phyloP scores from a whole-genome alignment of 2,113 vertebrate species.

The Caracal caracal region DNA sequence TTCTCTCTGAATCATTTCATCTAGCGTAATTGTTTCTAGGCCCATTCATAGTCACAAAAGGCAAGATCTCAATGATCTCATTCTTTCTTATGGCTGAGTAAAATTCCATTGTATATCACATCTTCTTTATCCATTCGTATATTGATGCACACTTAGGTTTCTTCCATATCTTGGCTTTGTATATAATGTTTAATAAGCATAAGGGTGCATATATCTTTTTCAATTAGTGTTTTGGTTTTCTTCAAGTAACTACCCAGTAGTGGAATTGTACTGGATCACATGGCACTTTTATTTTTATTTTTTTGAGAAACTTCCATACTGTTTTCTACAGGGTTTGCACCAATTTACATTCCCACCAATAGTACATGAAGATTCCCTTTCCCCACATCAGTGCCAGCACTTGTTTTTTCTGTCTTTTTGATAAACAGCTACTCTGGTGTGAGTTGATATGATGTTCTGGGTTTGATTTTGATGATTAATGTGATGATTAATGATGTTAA shows the following conservation, averaged over 20 bases:
- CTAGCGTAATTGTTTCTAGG: background rate
- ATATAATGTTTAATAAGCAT: background rate
- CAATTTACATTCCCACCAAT: background rate
- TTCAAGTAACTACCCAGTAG: background rate
- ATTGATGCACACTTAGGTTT: background rate
- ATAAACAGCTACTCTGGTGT: background rate
- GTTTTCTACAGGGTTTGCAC: background rate
- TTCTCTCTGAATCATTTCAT: background rate
- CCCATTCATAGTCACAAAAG: background rate
- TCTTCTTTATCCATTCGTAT: background rate
- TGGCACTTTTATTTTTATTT: background rate
- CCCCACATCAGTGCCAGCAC: background rate
- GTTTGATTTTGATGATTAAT: background rate
- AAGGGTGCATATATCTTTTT: background rate
- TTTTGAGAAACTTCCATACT: background rate
- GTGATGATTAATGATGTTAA: background rate
- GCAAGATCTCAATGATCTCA: background rate
- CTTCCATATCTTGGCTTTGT: background rate
- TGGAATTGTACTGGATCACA: background rate
- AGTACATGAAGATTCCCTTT: background rate
- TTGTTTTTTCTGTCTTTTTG: background rate
- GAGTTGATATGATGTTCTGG: background rate
- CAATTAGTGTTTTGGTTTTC: background rate
- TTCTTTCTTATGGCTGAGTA: background rate
- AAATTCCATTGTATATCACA: background rate